Evolutionary conservation across 2,113 vertebrate species (phyloP), one percentile per base, ranked within the genome.

Genomic region (Leucoraja erinaceus): DNA sequence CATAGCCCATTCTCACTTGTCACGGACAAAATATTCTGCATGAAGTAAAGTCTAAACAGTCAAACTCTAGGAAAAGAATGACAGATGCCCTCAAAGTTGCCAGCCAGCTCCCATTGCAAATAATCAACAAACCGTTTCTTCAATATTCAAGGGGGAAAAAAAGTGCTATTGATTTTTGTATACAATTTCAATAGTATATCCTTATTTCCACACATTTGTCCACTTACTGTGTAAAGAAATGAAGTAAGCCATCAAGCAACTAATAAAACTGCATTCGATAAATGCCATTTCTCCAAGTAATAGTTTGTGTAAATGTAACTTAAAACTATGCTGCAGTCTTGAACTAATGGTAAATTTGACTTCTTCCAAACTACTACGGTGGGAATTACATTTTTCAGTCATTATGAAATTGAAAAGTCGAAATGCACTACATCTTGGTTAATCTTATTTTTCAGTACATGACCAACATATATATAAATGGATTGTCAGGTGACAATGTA

Each of bases 261-360:
- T 28, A 54, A 56, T 5, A 83, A 56, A 63, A 31, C 1, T 77
- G 75, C 7, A 33, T 77, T 77, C 75, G 33, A 75, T 25, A 7
- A 33, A 11, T 63, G 28, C 81, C 54, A 86, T 31, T 88, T 18
- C 28, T 16, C 59, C 14, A 88, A 63, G 83, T 88, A 88, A 66
- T 63, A 63, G 31, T 31, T 54, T n/a, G 22, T n/a, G 22, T 84
- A 25, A 84, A 11, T 84, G 79, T 54, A 61, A 83, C 25, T 56
- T 83, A 83, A 84, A 59, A 84, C 54, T 61, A 54, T n/a, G 54
- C 81, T 84, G 54, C 22, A 84, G 54, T 84, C 54, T 59, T 84
- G 54, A 84, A 54, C 54, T 28, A 28, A 25, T 54, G 54, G 18
- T 54, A 83, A 83, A 54, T 83, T 22, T 61, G 81, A 84, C 10